Conservation (phyloP, 2,888 invertebrate genomes). For the Melangyna quadrimaculata region DNA sequence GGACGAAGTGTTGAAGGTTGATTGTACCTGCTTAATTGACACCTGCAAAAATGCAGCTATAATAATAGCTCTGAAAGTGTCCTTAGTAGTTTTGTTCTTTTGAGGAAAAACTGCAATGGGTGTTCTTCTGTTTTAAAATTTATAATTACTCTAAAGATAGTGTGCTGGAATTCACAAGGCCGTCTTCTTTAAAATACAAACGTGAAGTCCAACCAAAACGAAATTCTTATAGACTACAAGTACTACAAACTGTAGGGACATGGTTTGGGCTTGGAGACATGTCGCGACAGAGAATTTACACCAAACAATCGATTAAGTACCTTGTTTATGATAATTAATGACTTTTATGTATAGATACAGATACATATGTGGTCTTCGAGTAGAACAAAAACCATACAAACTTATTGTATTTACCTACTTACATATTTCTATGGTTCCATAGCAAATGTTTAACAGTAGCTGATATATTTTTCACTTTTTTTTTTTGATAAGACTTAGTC, state of each 20-base stretch:
- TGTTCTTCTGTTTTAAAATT: slow-evolving; percentile 39
- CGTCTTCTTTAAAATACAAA: neutral
- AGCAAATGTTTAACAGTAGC: too few species aligned
- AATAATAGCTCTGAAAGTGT: neutral
- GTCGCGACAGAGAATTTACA: slow-evolving; percentile 37
- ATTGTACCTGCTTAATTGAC: slow-evolving; percentile 51
- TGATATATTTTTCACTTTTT: too few species aligned
- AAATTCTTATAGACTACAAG: slow-evolving; percentile 15
- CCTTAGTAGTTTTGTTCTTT: slow-evolving; percentile 9
- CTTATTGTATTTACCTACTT: neutral
- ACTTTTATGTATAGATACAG: neutral
- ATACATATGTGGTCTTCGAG: neutral
- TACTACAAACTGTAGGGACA: too few species aligned
- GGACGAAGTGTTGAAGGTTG: slow-evolving; percentile 48
- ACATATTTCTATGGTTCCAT: neutral
- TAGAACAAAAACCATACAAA: neutral
- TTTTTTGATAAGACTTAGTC: too few species aligned
- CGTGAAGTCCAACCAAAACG: neutral
- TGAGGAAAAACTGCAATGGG: slow-evolving; percentile 36
- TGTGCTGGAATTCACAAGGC: slow-evolving; percentile 64
- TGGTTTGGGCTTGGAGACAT: slow-evolving; percentile 39
- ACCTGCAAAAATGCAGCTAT: slow-evolving; percentile 36
- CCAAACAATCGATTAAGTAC: neutral
- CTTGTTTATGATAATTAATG: neutral
- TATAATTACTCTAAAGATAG: slow-evolving; percentile 6